phyloP scores from a whole-genome alignment of 2,888 invertebrate species.

The Trichopria drosophilae region DNA sequence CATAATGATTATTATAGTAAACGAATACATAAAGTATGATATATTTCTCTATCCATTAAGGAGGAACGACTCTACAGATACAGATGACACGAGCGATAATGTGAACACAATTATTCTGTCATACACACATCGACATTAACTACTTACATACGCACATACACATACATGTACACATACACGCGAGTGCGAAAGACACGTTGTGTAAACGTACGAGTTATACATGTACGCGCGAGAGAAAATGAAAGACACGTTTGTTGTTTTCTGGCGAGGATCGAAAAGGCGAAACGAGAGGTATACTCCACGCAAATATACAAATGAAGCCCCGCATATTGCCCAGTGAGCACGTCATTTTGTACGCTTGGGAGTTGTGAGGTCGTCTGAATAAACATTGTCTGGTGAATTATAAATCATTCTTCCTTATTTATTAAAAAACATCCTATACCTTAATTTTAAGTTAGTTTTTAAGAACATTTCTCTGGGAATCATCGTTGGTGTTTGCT shows the following conservation, averaged over 20 bases:
- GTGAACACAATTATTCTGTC: constrained; percentile 18
- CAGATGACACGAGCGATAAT: constrained; percentile 28
- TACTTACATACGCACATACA: not conserved
- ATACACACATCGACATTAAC: constrained; percentile 23
- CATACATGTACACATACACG: constrained; percentile 7
- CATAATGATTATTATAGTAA: constrained; percentile 59
- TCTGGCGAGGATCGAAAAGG: constrained; percentile 40
- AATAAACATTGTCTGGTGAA: constrained; percentile 68
- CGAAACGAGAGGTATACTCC: constrained; percentile 41
- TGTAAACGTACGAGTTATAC: constrained; percentile 1
- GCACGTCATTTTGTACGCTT: constrained; percentile 74
- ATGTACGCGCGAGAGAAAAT: constrained; percentile 19
- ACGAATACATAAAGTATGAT: constrained; percentile 59
- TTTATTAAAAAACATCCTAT: constrained; percentile 30
- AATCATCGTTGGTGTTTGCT: too few relatives aligned
- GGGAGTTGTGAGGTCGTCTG: constrained; percentile 77
- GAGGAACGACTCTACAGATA: constrained; percentile 41
- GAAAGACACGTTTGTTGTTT: constrained; percentile 54
- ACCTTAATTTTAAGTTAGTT: too few relatives aligned
- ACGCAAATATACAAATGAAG: constrained; percentile 48
- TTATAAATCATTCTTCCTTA: constrained; percentile 59
- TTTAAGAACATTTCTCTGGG: too few relatives aligned
- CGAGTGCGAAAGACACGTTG: constrained; percentile 1
- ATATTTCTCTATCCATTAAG: constrained; percentile 59
- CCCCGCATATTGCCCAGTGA: constrained; percentile 62